A percentile compares a stretch with the other conserved stretches of the same genome.
These are phyloP conservation scores for Bufo bufo DNA, from an alignment of 2,113 vertebrate species.

Conservation along the genomic window DNA sequence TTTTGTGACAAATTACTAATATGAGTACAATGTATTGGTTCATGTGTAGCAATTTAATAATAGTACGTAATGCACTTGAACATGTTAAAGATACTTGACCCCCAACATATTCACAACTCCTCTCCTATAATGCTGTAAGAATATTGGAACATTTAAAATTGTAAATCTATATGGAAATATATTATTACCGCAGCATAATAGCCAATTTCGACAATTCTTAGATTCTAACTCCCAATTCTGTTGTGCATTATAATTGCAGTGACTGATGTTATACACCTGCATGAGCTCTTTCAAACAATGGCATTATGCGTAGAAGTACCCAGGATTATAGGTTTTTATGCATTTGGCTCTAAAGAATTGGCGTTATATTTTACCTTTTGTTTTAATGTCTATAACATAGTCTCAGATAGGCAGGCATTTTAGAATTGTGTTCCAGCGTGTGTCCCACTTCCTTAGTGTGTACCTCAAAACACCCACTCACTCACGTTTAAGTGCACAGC, in stretches of 20 bases:
- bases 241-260: not conserved
- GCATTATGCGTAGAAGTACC: not conserved
- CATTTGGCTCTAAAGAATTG: not conserved
- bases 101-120: not conserved
- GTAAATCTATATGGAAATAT: not conserved
- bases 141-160: not conserved
- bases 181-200: not conserved
- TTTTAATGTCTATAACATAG: conserved; percentile 2
- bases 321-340: not conserved
- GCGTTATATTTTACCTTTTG: conserved; percentile 3
- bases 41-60: no score
- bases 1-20: no score
- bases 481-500: conserved; percentile 18
- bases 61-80: not conserved
- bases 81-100: not conserved
- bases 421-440: not conserved
- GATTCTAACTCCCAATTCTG: not conserved
- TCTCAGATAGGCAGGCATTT: not conserved
- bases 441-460: conserved; percentile 19
- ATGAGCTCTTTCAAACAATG: not conserved
- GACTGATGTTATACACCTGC: not conserved
- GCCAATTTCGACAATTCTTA: not conserved
- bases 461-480: conserved; percentile 35
- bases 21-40: no score
- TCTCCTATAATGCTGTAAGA: not conserved